Conservation (phyloP, 2,797 vertebrate species). For the Carcharodon carcharias region DNA sequence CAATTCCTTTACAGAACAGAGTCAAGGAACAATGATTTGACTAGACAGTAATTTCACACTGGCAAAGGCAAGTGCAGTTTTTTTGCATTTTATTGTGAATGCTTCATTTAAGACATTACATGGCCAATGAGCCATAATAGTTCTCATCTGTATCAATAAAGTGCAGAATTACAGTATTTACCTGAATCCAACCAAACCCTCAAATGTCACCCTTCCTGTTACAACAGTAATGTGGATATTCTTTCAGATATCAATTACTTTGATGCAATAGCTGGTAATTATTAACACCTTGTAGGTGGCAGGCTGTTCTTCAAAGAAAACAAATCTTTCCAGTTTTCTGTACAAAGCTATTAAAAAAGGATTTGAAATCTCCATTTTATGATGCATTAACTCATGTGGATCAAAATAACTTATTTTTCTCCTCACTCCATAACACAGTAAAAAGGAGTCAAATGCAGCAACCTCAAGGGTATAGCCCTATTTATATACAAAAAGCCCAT, state of each 20-base stretch:
- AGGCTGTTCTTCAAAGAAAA: slow-evolving; percentile 25
- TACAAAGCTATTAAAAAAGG: slow-evolving; percentile 18
- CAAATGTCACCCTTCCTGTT: slow-evolving; percentile 5
- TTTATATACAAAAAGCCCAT: slow-evolving; percentile 33
- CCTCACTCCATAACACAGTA: slow-evolving; percentile 9
- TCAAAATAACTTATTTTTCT: background rate
- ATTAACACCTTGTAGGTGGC: background rate
- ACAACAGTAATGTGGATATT: slow-evolving; percentile 8
- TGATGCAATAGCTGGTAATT: background rate
- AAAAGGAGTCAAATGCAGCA: slow-evolving; percentile 32
- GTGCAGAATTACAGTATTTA: slow-evolving; percentile 86
- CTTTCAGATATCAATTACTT: background rate
- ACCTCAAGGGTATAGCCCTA: slow-evolving; percentile 23
- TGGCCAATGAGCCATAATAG: slow-evolving; percentile 77
- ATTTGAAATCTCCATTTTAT: slow-evolving; percentile 6
- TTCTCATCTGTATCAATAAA: slow-evolving; percentile 79
- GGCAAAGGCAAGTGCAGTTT: slow-evolving; percentile 59
- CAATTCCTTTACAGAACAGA: background rate
- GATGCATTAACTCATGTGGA: background rate
- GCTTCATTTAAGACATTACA: slow-evolving; percentile 81
- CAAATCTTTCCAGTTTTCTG: background rate
- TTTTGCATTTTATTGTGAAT: slow-evolving; percentile 75
- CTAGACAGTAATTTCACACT: slow-evolving; percentile 23
- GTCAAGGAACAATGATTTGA: background rate
- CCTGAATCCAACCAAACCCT: slow-evolving; percentile 62